Conservation (phyloP, 1,140 invertebrate species). For the Hydropsyche tenuis region DNA sequence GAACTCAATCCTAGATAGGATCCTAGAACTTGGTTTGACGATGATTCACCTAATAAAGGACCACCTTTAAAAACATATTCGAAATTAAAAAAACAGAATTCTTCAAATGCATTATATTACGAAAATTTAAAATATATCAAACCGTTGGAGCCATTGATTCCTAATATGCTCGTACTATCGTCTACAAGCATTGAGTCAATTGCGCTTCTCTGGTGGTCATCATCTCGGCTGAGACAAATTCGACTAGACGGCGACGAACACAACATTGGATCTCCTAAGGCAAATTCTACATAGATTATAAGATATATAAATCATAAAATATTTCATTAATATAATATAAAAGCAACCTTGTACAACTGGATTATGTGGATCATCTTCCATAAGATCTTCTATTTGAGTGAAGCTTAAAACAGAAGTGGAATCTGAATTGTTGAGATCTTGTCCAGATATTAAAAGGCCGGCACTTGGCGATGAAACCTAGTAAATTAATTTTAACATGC, state of each 20-base stretch:
- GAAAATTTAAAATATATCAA: background rate
- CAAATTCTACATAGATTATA: background rate
- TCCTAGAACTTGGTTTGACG: conserved; percentile 29
- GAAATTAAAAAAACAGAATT: conserved; percentile 12
- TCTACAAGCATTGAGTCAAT: conserved; percentile 45
- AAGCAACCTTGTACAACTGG: conserved; percentile 57
- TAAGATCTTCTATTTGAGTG: conserved; percentile 78
- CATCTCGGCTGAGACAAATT: conserved; percentile 52
- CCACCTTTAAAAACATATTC: conserved; percentile 35
- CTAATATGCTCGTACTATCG: conserved; percentile 29
- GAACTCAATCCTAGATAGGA: conserved; percentile 26
- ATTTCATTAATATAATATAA: background rate
- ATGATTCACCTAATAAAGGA: conserved; percentile 33
- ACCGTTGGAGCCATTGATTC: conserved; percentile 20
- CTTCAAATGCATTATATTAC: conserved; percentile 19
- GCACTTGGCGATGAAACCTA: conserved; percentile 54
- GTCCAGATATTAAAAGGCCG: conserved; percentile 53
- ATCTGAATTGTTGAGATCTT: conserved; percentile 52
- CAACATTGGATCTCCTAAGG: conserved; percentile 61
- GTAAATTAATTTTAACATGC: background rate
- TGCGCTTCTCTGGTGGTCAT: conserved; percentile 37
- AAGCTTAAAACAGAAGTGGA: conserved; percentile 64
- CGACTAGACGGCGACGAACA: conserved; percentile 61
- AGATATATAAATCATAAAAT: background rate
- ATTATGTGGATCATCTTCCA: conserved; percentile 79